Evolutionary conservation across 2,888 invertebrate genomes (phyloP), one percentile per base, ranked within the genome.

Genomic region (Lasioglossum leucozonium): DNA sequence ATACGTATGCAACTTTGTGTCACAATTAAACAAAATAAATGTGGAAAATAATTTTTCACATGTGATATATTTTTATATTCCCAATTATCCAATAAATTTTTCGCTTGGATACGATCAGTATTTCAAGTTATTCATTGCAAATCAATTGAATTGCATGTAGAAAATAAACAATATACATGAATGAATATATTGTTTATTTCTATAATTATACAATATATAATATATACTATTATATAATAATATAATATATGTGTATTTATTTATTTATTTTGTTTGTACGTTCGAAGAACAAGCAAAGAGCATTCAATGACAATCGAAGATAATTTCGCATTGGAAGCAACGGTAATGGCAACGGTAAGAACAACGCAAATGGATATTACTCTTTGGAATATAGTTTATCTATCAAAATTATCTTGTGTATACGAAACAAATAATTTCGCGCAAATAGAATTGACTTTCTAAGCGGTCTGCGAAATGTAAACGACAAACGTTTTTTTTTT

Each of bases 351-450:
- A 84, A 84, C 77, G 79, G 69, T 69, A 75, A 79, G 30, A 75
- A 5, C 44, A 78, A 42, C 55, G 30, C 26, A 67, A 77, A 79
- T 75, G 76, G 72, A 76, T 74, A 44, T 72, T 40, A 11, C 62
- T 55, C 71, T 34, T 84, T 72, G 67, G 76, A 76, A 84, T 73
- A 26, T 79, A 69, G 22, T 71, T 72, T 76, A 79, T 85, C 85
- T 76, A 58, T 40, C 67, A 67, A 79, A 72, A 85, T 84, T 79
- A 84, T 84, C 84, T 84, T 55, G 13, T 55, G 42, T 69, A 69
- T 44, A 67, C 42, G 67, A 79, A 84, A 84, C 76, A 72, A 75
- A 76, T 78, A 67, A 75, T 55, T 81, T 67, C 44, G 67, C 44
- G 13, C 62, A 79, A 51, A 58, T 55, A 72, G 42, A 55, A 81